Conservation (phyloP, 2,888 invertebrate species). For the Eristalinus sepulchralis region DNA sequence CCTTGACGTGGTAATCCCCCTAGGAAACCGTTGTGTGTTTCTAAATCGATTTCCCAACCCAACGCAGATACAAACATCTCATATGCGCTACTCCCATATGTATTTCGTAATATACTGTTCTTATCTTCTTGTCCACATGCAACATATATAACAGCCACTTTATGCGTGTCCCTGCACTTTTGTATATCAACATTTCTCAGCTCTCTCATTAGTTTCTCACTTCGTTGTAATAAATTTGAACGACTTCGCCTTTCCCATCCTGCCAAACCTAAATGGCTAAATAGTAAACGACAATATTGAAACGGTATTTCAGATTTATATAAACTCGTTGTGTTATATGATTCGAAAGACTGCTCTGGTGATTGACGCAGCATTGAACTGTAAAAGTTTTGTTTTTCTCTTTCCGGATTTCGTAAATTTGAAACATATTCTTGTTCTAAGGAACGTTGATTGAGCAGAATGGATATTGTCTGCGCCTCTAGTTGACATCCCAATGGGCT, state of each 20-base stretch:
- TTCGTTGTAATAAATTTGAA: slow-evolving; percentile 92
- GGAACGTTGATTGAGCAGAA: slow-evolving; percentile 91
- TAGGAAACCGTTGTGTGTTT: slow-evolving; percentile 96
- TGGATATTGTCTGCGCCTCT: slow-evolving; percentile 92
- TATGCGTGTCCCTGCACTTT: slow-evolving; percentile 95
- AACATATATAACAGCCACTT: slow-evolving; percentile 98
- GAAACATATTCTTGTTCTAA: slow-evolving; percentile 89
- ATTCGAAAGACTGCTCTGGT: slow-evolving; percentile 81
- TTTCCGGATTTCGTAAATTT: slow-evolving; percentile 74
- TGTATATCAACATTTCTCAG: slow-evolving; percentile 96
- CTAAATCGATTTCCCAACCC: slow-evolving; percentile 91
- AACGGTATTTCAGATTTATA: slow-evolving; percentile 85
- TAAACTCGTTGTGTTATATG: slow-evolving; percentile 79
- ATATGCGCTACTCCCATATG: slow-evolving; percentile 95
- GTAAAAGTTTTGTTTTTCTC: slow-evolving; percentile 61
- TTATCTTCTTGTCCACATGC: slow-evolving; percentile 99
- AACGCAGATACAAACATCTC: slow-evolving; percentile 89
- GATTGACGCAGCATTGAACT: slow-evolving; percentile 63
- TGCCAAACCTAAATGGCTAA: slow-evolving; percentile 94
- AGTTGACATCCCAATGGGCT: slow-evolving; percentile 88
- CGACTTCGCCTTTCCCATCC: slow-evolving; percentile 94
- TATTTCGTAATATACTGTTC: slow-evolving; percentile 92
- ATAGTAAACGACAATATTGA: slow-evolving; percentile 92
- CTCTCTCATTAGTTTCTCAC: slow-evolving; percentile 94
- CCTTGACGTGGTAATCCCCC: slow-evolving; percentile 96